These are phyloP conservation scores for Ectropis grisescens DNA, from an alignment of 1,140 invertebrate genomes.

Conservation along the genomic window DNA sequence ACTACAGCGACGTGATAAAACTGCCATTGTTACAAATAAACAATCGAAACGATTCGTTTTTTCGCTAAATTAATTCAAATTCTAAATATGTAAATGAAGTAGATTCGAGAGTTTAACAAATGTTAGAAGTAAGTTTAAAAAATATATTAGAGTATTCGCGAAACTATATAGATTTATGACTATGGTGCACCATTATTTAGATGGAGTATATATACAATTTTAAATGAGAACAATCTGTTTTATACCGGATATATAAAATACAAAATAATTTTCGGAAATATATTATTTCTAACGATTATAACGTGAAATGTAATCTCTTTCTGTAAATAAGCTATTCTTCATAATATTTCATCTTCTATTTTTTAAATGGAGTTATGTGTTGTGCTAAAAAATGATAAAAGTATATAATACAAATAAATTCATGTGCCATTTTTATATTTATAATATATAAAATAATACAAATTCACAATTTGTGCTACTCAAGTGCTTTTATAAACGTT, in stretches of 20 bases:
- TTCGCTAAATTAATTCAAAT: slow-evolving; percentile 16
- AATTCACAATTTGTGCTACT: slow-evolving; percentile 44
- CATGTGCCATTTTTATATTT: slow-evolving; percentile 53
- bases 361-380: slow-evolving; percentile 39
- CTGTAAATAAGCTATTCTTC: slow-evolving; percentile 48
- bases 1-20: slow-evolving; percentile 14
- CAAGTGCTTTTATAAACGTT: slow-evolving; percentile 58
- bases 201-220: slow-evolving; percentile 24
- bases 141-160: slow-evolving; percentile 39
- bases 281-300: too few relatives aligned
- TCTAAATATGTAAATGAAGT: slow-evolving; percentile 25
- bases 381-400: slow-evolving; percentile 31
- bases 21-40: slow-evolving; percentile 18
- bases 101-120: slow-evolving; percentile 13
- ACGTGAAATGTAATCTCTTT: slow-evolving; percentile 23
- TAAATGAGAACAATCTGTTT: slow-evolving; percentile 22
- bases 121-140: slow-evolving; percentile 32
- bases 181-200: slow-evolving; percentile 54
- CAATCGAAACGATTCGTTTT: slow-evolving; percentile 6
- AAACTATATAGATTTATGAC: slow-evolving; percentile 43
- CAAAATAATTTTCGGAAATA: slow-evolving; percentile 13
- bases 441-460: slow-evolving; percentile 17
- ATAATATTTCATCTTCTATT: slow-evolving; percentile 28
- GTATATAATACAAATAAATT: slow-evolving; percentile 40
- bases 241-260: slow-evolving; percentile 24